These are phyloP conservation scores for Drosophila mauritiana DNA, from an alignment of 1,140 invertebrate genomes.

Conservation along the genomic window DNA sequence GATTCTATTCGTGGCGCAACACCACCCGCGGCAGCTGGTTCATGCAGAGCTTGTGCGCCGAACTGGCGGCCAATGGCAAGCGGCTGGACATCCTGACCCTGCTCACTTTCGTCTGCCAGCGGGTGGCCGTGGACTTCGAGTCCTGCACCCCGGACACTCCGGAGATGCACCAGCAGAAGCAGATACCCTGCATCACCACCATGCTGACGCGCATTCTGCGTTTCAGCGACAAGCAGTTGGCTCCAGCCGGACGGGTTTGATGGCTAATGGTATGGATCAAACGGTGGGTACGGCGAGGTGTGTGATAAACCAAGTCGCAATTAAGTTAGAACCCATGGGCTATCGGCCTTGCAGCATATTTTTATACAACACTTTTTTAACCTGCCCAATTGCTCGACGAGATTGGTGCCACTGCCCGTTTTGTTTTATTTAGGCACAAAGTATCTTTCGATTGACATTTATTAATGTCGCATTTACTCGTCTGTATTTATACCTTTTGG, in stretches of 20 bases:
- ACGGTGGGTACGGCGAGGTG: conserved; percentile 31
- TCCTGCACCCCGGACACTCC: conserved; percentile 93
- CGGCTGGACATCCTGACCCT: conserved; percentile 93
- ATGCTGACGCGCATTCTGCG: conserved; percentile 94
- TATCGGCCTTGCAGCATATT: conserved; percentile 10
- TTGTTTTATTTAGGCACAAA: conserved; percentile 16
- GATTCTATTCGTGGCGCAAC: conserved; percentile 98
- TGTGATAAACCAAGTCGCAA: conserved; percentile 42
- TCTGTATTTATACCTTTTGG: background rate
- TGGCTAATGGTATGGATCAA: conserved; percentile 29
- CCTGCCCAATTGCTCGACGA: background rate
- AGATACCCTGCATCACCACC: conserved; percentile 96
- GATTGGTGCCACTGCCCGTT: conserved; percentile 1
- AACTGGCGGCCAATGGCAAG: conserved; percentile 90
- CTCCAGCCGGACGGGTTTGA: conserved; percentile 59
- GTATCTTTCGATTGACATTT: conserved; percentile 16
- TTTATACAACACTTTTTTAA: conserved; percentile 22
- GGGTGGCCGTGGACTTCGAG: conserved; percentile 95
- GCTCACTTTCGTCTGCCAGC: conserved; percentile 94
- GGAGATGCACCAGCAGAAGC: conserved; percentile 96
- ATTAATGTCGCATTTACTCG: conserved; percentile 5
- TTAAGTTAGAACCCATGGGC: conserved; percentile 12
- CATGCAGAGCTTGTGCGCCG: conserved; percentile 95
- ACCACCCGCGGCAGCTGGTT: conserved; percentile 98
- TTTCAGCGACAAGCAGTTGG: conserved; percentile 86